Evolutionary conservation across 1,140 invertebrate genomes (phyloP), one percentile per base, ranked within the genome.

Genomic region (Aphidius ervi): DNA sequence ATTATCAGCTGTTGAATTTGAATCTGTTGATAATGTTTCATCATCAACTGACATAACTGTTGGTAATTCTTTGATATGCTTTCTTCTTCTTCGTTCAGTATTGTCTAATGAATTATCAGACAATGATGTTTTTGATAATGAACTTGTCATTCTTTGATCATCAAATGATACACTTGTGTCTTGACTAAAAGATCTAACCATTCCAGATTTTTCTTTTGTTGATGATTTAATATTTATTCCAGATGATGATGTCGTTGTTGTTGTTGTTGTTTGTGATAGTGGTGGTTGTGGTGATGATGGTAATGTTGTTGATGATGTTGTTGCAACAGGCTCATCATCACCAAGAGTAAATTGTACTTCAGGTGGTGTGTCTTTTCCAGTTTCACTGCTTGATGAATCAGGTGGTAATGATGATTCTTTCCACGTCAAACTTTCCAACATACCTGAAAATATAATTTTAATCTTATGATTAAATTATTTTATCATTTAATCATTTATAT

Each of bases 11-110:
- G 79, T 81, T n/a, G 81, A 82, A 67, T 81, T 82, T 5, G 80
- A 82, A 65, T 83, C 82, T 6, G 82, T 83, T 0, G 81, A 82
- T 1, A 80, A 69, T 10, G 81, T 79, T 61, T 82, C 81, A 57
- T 82, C 80, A 59, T 79, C 78, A 46, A 80, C 63, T 3, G 71
- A 73, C 66, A 72, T 70, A 1, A 76, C 64, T 0, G 71, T 74
- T 9, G 75, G 68, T 42, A 76, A 61, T 20, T 79, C 77, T 52
- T 49, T 71, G 3, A 69, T n/a, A 0, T 66, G 53, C 8, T 46
- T 49, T 16, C 47, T 40, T 7, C 53, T 43, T 55, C 59, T 60
- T 58, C 45, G 65, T 23, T 55, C 58, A 6, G 70, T 56, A 8
- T 42, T 46, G 40, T 80, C 76, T 50, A 80, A 67, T 40, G 76